phyloP scores from a whole-genome alignment of 1,140 invertebrate species.

The Megalopta genalis region DNA sequence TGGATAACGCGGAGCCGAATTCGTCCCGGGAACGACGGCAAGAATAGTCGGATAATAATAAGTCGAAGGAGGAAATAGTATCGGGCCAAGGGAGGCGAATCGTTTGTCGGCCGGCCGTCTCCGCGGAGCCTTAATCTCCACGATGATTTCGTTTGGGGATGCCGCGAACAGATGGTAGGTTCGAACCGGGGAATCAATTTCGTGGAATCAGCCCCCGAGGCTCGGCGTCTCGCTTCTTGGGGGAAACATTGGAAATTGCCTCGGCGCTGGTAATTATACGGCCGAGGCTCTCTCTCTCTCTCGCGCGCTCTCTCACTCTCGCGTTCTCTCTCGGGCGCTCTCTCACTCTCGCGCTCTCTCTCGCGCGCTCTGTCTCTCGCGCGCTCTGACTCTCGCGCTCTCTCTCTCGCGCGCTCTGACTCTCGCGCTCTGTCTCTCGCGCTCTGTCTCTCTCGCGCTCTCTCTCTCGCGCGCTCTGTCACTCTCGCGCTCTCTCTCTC shows the following conservation, averaged over 20 bases:
- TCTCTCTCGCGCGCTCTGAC: no score
- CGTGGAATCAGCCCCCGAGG: slow-evolving; percentile 60
- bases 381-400: no score
- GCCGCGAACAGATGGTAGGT: slow-evolving; percentile 64
- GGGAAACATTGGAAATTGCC: slow-evolving; percentile 56
- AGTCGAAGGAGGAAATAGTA: not conserved
- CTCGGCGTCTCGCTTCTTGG: slow-evolving; percentile 33
- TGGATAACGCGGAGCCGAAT: not conserved
- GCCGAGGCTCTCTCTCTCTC: not conserved
- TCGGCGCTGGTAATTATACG: slow-evolving; percentile 41
- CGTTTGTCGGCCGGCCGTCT: not conserved
- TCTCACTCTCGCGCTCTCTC: not conserved
- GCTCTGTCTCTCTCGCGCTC: not conserved
- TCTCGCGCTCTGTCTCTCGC: no score
- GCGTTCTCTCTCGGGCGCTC: no score
- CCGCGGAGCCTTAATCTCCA: slow-evolving; percentile 53
- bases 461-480: no score
- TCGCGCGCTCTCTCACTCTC: not conserved
- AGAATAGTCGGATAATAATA: not conserved
- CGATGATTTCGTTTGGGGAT: slow-evolving; percentile 67
- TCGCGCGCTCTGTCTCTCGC: no score
- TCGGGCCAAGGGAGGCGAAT: not conserved
- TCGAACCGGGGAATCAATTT: slow-evolving; percentile 60
- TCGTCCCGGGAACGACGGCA: not conserved
- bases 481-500: not conserved